phyloP scores from a whole-genome alignment of 1,140 invertebrate genomes.

The Acromyrmex heyeri region DNA sequence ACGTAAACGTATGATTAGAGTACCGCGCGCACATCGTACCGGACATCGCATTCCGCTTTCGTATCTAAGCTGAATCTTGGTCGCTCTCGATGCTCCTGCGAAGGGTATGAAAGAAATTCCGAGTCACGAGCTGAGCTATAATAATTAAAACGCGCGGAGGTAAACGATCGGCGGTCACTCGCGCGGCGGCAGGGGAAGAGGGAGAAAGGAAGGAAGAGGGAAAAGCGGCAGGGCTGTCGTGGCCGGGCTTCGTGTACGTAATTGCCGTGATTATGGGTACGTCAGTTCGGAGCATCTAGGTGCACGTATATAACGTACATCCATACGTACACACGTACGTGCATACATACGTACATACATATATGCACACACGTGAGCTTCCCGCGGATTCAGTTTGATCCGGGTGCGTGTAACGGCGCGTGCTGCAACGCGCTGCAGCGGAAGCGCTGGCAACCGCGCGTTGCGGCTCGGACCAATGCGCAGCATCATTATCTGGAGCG shows the following conservation, averaged over 20 bases:
- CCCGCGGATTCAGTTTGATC: conserved; percentile 68
- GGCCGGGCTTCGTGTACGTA: conserved; percentile 68
- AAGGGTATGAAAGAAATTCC: conserved; percentile 46
- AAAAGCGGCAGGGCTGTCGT: conserved; percentile 48
- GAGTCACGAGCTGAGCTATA: conserved; percentile 29
- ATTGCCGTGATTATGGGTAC: conserved; percentile 76
- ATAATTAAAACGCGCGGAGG: conserved; percentile 70
- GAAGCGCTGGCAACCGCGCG: conserved; percentile 72
- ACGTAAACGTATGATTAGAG: conserved; percentile 27
- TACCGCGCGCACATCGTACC: not conserved
- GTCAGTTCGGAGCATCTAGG: conserved; percentile 73
- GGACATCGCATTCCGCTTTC: conserved; percentile 14
- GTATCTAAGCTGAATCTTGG: conserved; percentile 14
- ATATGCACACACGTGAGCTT: not conserved
- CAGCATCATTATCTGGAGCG: conserved; percentile 78
- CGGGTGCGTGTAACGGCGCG: conserved; percentile 73
- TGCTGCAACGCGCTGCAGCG: conserved; percentile 35
- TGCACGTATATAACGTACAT: not conserved
- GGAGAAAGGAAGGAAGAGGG: not conserved
- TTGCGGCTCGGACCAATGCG: conserved; percentile 72
- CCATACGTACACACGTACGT: not conserved
- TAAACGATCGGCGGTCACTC: conserved; percentile 51
- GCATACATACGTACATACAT: not conserved
- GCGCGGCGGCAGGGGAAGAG: not conserved
- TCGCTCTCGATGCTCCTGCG: not conserved